Evolutionary conservation across 2,797 vertebrate species (phyloP).

Genomic region (Pangasius krempfi): DNA sequence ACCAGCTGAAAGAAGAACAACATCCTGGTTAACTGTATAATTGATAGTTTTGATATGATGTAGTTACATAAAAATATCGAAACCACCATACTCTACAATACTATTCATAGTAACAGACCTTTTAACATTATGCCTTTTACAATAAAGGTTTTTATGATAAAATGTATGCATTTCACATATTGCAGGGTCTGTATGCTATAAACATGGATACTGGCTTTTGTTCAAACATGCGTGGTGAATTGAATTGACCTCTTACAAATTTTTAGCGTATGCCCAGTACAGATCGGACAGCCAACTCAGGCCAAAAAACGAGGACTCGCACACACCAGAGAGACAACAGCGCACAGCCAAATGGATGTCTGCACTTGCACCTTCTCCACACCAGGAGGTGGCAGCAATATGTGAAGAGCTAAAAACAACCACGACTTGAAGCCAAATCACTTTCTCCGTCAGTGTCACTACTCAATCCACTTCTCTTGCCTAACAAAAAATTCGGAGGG

Average conservation of each 20-base stretch:
- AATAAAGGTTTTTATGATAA: not conserved
- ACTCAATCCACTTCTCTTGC: not conserved
- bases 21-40: no score
- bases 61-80: not conserved
- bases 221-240: not conserved
- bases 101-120: not conserved
- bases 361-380: not conserved
- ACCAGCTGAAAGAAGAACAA: no score
- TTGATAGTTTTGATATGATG: not conserved
- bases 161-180: not conserved
- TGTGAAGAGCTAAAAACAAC: not conserved
- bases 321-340: not conserved
- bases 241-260: no score
- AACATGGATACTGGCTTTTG: not conserved
- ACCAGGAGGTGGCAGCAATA: conserved; percentile 4
- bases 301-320: not conserved
- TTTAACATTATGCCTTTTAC: not conserved
- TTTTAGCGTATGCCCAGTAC: not conserved
- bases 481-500: not conserved
- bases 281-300: no score
- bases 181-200: not conserved
- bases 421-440: not conserved
- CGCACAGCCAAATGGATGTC: not conserved
- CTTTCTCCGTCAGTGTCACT: not conserved
- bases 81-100: not conserved